Evolutionary conservation across 2,797 vertebrate species (phyloP), one percentile per base, ranked within the genome.

Genomic region (Dryobates pubescens): DNA sequence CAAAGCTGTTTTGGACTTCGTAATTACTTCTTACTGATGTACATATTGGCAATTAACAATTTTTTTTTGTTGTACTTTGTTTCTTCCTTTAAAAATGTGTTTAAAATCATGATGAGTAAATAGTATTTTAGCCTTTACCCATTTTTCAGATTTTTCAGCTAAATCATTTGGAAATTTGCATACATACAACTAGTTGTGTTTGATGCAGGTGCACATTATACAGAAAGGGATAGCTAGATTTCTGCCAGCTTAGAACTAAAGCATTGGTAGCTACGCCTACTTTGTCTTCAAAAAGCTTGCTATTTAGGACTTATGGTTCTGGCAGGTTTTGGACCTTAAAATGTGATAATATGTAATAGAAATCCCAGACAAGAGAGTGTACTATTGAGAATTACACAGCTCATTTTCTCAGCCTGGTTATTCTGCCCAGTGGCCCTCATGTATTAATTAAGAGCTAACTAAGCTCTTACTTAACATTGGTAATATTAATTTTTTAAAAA

Each of bases 401-500:
- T 67, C 17, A 6, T 69, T 93, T 92, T 70, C 22, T 69, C n/a
- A 47, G 36, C 5, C 27, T 81, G 19, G 26, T 34, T 17, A 41
- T 43, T 92, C 70, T 87, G 32, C 56, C 22, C 47, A 41, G 56
- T 72, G 63, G 23, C 13, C 67, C 16, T 49, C 5, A 34, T 54
- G 16, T 56, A 75, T 64, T n/a, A n/a, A n/a, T n/a, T n/a, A n/a
- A n/a, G n/a, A n/a, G 36, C 13, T 92, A 90, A 93, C 90, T 89
- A 95, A 80, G 43, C 7, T 32, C 79, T 91, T 89, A 93, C 88
- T 95, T 95, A 95, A 75, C 22, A 87, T 68, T 65, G 5, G 6
- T 88, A 90, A 80, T 64, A 47, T 26, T 89, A 61, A 76, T 75
- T 84, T 58, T 67, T 76, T 87, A 62, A 76, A 89, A 90, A 77